Conservation (phyloP, 2,797 vertebrate species). For the Enteromius viviparus region DNA sequence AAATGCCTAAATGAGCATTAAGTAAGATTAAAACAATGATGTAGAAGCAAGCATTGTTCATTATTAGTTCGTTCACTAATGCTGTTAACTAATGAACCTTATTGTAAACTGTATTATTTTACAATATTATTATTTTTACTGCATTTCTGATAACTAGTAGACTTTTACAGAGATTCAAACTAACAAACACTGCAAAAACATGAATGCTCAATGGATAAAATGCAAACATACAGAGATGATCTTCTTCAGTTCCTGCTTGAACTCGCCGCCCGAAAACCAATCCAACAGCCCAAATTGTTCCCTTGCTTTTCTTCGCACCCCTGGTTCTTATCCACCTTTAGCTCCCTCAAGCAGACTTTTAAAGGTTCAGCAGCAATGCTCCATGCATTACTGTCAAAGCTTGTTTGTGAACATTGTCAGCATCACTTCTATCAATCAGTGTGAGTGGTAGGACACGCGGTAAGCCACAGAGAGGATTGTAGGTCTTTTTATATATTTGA, state of each 20-base stretch:
- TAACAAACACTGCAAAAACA: background rate
- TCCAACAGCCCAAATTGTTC: background rate
- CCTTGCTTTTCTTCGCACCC: conserved; percentile 7
- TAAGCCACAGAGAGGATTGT: conserved; percentile 31
- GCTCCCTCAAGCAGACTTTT: background rate
- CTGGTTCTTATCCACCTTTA: background rate
- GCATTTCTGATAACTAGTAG: background rate
- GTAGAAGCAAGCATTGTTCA: too few species aligned
- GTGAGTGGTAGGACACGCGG: conserved; percentile 3
- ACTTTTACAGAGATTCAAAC: background rate
- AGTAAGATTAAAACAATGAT: too few species aligned
- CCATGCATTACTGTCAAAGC: background rate
- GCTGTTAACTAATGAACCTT: too few species aligned
- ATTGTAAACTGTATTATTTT: background rate
- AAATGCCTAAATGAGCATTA: too few species aligned
- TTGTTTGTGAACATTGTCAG: conserved; percentile 8
- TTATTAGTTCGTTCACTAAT: too few species aligned
- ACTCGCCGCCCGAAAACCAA: background rate
- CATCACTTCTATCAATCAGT: conserved; percentile 5
- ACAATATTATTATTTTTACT: background rate
- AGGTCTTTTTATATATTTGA: background rate
- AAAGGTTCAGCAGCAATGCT: background rate
- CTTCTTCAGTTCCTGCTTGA: conserved; percentile 4
- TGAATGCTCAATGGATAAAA: background rate
- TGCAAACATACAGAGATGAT: conserved; percentile 10